These are phyloP conservation scores for Drosophila lacertosa DNA, from an alignment of 1,140 invertebrate species.

Conservation along the genomic window DNA sequence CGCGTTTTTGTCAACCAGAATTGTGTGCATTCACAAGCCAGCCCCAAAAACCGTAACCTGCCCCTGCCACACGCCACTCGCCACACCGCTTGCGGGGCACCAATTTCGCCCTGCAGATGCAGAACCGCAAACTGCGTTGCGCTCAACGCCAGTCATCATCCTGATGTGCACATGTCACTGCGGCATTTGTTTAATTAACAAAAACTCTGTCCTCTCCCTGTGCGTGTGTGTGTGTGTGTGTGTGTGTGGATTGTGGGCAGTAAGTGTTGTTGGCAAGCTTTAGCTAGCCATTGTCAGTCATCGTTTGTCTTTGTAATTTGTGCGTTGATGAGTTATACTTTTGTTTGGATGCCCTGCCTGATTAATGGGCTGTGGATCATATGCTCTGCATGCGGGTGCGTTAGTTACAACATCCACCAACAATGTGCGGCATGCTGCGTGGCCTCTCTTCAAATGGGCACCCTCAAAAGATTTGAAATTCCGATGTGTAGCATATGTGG, in stretches of 20 bases:
- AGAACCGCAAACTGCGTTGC: constrained; percentile 44
- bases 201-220: constrained; percentile 47
- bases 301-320: constrained; percentile 81
- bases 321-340: constrained; percentile 78
- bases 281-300: constrained; percentile 70
- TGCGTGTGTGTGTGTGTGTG: constrained; percentile 16
- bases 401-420: constrained; percentile 25
- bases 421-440: constrained; percentile 5
- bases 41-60: constrained; percentile 25
- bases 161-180: constrained; percentile 80
- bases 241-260: constrained; percentile 67
- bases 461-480: constrained; percentile 25
- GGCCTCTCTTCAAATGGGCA: background rate
- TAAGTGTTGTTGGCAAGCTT: constrained; percentile 58
- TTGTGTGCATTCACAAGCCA: constrained; percentile 30
- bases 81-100: background rate
- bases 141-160: constrained; percentile 65
- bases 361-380: constrained; percentile 71
- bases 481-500: background rate
- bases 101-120: constrained; percentile 24
- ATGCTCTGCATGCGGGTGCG: constrained; percentile 53
- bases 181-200: constrained; percentile 83
- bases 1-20: constrained; percentile 57
- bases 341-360: constrained; percentile 51
- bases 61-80: background rate